Evolutionary conservation across 2,113 vertebrate species (phyloP), one percentile per base, ranked within the genome.

Genomic region (Mastomys natalensis): DNA sequence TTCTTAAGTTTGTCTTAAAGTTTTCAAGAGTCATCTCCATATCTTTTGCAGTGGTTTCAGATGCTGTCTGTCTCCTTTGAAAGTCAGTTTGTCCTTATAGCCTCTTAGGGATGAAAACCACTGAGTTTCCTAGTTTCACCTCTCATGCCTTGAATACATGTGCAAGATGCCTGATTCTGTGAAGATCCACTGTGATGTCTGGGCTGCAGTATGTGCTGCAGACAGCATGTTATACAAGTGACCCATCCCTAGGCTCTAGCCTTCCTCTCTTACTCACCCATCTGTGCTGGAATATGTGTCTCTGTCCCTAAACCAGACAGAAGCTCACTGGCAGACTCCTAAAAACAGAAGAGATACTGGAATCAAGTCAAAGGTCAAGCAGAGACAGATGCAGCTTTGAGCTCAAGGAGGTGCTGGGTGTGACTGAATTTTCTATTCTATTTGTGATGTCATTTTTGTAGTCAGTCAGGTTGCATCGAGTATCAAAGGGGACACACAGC

Each of bases 71-170:
- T 92, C 29, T 64, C 15, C 37, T 66, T 66, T 68, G 86, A 92
- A 93, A 45, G 51, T 95, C 53, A 64, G 5, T 76, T 90, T 89
- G 87, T 37, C n/a, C 55, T 87, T 94, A 58, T 26, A 51, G 40
- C 13, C n/a, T 93, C 72, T 85, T 43, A 53, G 48, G 64, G 45
- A 77, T 45, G 22, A 89, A 74, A 74, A 68, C 53, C 34, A 51
- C 10, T 58, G 40, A 31, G 34, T 43, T 82, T 95, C 17, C 21
- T 22, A 6, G 22, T 84, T 34, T 97, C 8, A 29, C 13, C 16
- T 80, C 51, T 21, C 43, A 48, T 24, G 17, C 12, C 45, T 86
- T n/a, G 77, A 58, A 77, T 17, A 40, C 2, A 48, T 12, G 1
- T 13, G 48, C 43, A 16, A 1, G 31, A 16, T n/a, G 31, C 73